Base-by-base conservation (phyloP, 2,113 vertebrate genomes). In the Leptocoma aspasia region DNA sequence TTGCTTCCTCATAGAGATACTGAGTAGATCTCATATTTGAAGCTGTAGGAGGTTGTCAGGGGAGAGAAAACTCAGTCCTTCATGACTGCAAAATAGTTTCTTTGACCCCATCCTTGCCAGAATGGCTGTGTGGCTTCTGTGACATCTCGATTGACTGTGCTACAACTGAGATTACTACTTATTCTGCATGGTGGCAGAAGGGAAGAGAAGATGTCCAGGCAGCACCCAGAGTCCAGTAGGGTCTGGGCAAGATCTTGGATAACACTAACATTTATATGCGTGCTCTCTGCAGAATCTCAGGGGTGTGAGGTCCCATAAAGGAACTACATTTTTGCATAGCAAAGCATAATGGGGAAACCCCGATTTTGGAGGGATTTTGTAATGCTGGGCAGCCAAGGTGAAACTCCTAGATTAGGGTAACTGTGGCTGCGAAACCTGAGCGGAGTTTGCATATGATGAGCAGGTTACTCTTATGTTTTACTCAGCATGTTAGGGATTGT, bases 321-420 rank as follows among this genome's bases (percentile, higher is more conserved):
- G 53, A 95, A 81, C 89, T 87, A 60, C 3, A 31, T 89, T 94
- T 96, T 96, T 96, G 92, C 92, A 92, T 96, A 93, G 83, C 60
- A 83, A 88, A 95, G 59, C 69, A 6, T 44, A 68, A 39, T 19
- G 90, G 90, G 95, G 88, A 96, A 95, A 10, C 68, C 86, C 94
- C 52, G 0, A 3, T 28, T 70, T 49, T 42, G 37, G 27, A 97
- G 63, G 63, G 70, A 76, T 75, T 94, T 92, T 95, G 94, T 95
- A 80, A 68, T 0, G 42, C 80, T 89, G 81, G 90, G 69, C 1
- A 0, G 63, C 69, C 61, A 52, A 61, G 75, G 30, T 0, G 61
- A 95, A 96, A 95, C 89, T 87, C 19, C 17, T 31, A 61, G 63
- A 47, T 57, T 57, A 35, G 72, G 20, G 59, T 59, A 57, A 60